phyloP scores from a whole-genome alignment of 2,888 invertebrate genomes.

The Ashinkailepas kermadecensis region DNA sequence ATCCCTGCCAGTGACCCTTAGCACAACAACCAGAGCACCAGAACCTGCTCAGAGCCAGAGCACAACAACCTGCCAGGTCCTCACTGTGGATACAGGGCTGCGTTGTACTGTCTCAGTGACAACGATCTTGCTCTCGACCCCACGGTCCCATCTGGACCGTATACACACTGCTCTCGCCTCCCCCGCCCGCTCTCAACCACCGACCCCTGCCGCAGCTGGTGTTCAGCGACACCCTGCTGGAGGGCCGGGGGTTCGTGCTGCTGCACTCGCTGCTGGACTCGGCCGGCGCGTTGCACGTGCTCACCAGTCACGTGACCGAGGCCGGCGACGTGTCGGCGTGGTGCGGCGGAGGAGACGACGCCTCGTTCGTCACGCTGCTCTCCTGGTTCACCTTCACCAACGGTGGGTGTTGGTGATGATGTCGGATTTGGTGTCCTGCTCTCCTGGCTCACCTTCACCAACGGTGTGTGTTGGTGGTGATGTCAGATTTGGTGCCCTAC shows the following conservation, averaged over 20 bases:
- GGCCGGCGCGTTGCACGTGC: background rate
- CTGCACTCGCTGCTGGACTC: background rate
- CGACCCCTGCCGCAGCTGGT: background rate
- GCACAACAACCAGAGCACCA: too few relatives aligned
- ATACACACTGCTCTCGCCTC: background rate
- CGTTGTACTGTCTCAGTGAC: background rate
- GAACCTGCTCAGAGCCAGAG: too few relatives aligned
- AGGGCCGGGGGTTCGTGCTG: background rate
- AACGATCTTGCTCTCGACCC: background rate
- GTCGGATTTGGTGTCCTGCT: background rate
- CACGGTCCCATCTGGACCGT: background rate
- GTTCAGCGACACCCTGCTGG: background rate
- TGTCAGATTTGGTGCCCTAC: background rate
- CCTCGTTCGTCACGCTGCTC: background rate
- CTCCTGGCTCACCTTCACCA: background rate
- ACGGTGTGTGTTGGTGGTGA: background rate
- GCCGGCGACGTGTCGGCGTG: background rate
- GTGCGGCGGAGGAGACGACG: background rate
- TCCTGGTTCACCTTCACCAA: background rate
- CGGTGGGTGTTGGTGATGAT: background rate
- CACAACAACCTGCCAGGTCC: background rate
- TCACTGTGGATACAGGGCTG: background rate
- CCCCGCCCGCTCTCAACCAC: background rate
- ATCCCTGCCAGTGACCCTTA: too few relatives aligned
- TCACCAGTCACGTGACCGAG: background rate